These are phyloP conservation scores for Toxonevra muliebris DNA, from an alignment of 2,888 invertebrate species.

Conservation along the genomic window DNA sequence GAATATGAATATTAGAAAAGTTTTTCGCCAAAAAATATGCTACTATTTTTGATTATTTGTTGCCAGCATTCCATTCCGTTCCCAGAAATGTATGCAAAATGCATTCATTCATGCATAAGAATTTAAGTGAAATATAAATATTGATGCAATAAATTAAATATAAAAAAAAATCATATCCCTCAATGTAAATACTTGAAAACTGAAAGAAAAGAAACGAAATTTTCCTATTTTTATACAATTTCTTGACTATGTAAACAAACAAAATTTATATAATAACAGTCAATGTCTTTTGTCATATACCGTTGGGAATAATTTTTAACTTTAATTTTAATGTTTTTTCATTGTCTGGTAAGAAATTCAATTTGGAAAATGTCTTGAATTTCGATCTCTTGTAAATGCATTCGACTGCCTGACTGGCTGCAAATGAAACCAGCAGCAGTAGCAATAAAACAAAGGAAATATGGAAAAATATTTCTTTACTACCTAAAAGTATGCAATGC, in stretches of 20 bases:
- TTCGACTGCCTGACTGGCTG: conserved; percentile 6
- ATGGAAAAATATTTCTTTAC: too few species aligned
- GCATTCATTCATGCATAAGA: conserved; percentile 55
- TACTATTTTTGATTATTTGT: too few species aligned
- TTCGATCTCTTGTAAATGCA: conserved; percentile 18
- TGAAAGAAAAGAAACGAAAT: conserved; percentile 3
- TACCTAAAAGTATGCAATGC: too few species aligned
- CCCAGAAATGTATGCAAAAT: conserved; percentile 33
- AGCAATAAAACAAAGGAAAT: too few species aligned
- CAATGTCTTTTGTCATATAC: conserved; percentile 37
- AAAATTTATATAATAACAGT: conserved; percentile 6
- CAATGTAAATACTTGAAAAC: background rate
- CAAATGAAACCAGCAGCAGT: too few species aligned
- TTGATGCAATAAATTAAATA: conserved; percentile 58
- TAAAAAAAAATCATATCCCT: conserved; percentile 22
- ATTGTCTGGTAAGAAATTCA: conserved; percentile 49
- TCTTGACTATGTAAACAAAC: conserved; percentile 14
- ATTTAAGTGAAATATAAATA: conserved; percentile 60
- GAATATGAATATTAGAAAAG: too few species aligned
- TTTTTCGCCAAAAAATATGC: too few species aligned
- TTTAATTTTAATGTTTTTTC: conserved; percentile 20
- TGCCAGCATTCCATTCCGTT: background rate
- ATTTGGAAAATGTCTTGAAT: conserved; percentile 41
- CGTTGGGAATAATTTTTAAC: conserved; percentile 49
- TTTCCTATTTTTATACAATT: too few species aligned